phyloP scores from a whole-genome alignment of 2,888 invertebrate genomes.

The Parthenolecanium corni region DNA sequence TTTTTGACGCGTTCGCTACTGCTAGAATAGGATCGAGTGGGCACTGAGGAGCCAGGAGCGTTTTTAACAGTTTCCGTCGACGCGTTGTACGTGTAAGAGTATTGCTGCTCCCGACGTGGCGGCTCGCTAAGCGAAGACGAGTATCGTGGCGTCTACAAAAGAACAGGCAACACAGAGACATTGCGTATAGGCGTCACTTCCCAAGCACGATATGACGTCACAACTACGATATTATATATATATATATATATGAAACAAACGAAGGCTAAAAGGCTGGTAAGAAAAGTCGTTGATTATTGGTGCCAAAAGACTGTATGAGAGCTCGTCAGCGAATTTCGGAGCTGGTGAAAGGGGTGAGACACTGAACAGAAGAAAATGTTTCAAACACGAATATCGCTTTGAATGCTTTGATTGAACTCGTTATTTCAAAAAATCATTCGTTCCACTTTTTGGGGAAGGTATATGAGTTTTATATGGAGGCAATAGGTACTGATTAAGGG shows the following conservation, averaged over 20 bases:
- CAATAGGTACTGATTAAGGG: too few species aligned
- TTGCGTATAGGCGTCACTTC: background rate
- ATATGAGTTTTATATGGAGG: too few species aligned
- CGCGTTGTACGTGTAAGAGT: conserved; percentile 70
- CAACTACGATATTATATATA: conserved; percentile 19
- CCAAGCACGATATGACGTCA: conserved; percentile 13
- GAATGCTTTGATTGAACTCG: too few species aligned
- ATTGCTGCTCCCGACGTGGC: conserved; percentile 63
- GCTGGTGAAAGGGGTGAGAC: too few species aligned
- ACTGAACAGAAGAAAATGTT: too few species aligned
- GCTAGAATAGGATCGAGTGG: conserved; percentile 53
- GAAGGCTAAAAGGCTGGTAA: background rate
- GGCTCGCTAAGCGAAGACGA: conserved; percentile 48
- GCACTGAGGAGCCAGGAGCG: conserved; percentile 43
- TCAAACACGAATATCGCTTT: too few species aligned
- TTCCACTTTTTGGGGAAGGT: too few species aligned
- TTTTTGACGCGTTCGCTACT: conserved; percentile 57
- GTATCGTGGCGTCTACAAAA: conserved; percentile 66
- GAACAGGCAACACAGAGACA: conserved; percentile 1
- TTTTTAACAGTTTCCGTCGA: conserved; percentile 45
- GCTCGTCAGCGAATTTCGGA: background rate
- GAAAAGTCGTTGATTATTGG: background rate
- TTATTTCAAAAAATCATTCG: too few species aligned
- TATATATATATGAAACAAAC: too few species aligned
- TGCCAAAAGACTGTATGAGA: background rate